Evolutionary conservation across 2,888 invertebrate genomes (phyloP), one percentile per base, ranked within the genome.

Genomic region (Orthosia cruda): DNA sequence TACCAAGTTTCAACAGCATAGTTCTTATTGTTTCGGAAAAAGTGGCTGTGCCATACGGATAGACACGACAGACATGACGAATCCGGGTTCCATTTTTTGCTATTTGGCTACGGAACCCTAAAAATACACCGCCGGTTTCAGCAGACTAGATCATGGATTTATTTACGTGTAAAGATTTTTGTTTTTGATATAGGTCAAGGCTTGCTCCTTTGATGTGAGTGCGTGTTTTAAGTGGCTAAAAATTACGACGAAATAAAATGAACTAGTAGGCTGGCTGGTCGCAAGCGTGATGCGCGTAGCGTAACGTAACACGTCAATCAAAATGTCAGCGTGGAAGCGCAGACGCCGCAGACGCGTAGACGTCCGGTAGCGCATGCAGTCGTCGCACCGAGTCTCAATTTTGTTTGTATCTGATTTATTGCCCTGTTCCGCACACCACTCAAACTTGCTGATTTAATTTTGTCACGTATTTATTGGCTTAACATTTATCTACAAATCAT

Each of bases 221-320:
- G 85, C 80, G 84, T 45, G 78, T 87, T 89, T 87, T 89, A 89
- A 90, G 88, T 89, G 89, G 88, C 86, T 84, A 85, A 88, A 88
- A 89, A 91, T 89, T 88, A 90, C 89, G 89, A 91, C 83, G 90
- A 91, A 92, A 92, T 89, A 90, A 90, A 91, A 91, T 89, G 90
- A 90, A 89, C 85, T 77, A 86, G 87, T 89, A 86, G 83, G 83
- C 83, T 87, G 83, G 84, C 84, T 87, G 85, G 89, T 89, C 89
- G 83, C 88, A 88, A 84, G 87, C 87, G 81, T 84, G 87, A 85
- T 87, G 88, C 88, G 89, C 87, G 89, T 88, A 89, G 87, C 89
- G 89, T 90, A 88, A 88, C 90, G 90, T 90, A 89, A 89, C 89
- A 87, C 91, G 94, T 95, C 95, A 94, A 94, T 95, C 95, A 94